Conservation (phyloP, 2,888 invertebrate species). For the Rhagonycha lutea region DNA sequence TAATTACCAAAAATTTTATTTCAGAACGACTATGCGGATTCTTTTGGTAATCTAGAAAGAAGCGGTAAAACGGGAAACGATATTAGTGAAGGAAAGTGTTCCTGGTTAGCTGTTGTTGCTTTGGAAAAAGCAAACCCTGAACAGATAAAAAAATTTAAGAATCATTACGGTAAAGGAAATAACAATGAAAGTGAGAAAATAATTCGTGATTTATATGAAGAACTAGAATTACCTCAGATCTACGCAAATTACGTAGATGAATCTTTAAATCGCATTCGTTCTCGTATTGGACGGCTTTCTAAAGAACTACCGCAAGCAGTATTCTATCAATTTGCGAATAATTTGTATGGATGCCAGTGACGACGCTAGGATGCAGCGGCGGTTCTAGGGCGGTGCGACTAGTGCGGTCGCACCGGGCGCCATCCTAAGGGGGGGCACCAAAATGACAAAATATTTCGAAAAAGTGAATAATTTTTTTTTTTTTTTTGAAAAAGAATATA, state of each 20-base stretch:
- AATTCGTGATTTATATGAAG: conserved; percentile 77
- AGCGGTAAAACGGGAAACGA: conserved; percentile 92
- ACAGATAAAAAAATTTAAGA: conserved; percentile 74
- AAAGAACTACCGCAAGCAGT: conserved; percentile 79
- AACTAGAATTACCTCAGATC: conserved; percentile 74
- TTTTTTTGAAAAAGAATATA: too few relatives aligned
- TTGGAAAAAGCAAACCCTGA: conserved; percentile 74
- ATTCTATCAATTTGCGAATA: conserved; percentile 81
- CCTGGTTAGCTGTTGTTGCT: conserved; percentile 92
- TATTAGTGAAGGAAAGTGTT: conserved; percentile 94
- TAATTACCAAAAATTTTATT: conserved; percentile 35
- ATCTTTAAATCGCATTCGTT: conserved; percentile 78
- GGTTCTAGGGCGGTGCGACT: too few relatives aligned
- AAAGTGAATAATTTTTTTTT: too few relatives aligned
- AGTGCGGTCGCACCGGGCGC: too few relatives aligned
- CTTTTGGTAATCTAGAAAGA: conserved; percentile 82
- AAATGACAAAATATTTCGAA: too few relatives aligned
- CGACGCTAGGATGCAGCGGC: too few relatives aligned
- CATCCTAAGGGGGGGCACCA: too few relatives aligned
- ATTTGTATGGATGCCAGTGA: conserved; percentile 74
- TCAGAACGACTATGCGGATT: conserved; percentile 87
- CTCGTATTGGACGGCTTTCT: conserved; percentile 83
- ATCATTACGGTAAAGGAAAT: conserved; percentile 73
- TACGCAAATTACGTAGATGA: conserved; percentile 83
- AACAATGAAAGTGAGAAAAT: conserved; percentile 68